Evolutionary conservation across 2,888 invertebrate genomes (phyloP).

Genomic region (Neoaliturus tenellus): DNA sequence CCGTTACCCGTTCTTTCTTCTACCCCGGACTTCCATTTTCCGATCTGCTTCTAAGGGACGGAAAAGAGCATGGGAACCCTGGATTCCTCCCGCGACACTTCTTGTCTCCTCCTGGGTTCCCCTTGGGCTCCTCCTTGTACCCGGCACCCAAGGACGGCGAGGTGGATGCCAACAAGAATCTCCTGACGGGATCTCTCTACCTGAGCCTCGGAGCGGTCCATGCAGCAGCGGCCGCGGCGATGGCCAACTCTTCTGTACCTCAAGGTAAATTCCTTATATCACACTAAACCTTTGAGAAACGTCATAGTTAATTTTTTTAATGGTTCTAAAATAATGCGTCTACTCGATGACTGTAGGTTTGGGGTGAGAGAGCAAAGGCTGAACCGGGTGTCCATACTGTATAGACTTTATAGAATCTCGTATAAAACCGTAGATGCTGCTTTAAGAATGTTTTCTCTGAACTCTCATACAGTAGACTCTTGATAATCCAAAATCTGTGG

Average conservation of each 20-base stretch:
- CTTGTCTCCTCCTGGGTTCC: conserved; percentile 75
- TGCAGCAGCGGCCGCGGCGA: conserved; percentile 76
- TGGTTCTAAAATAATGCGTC: too few species aligned
- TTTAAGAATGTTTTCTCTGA: too few species aligned
- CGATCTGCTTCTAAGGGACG: conserved; percentile 72
- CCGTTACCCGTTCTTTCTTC: conserved; percentile 77
- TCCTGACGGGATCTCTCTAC: conserved; percentile 76
- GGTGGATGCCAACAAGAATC: conserved; percentile 69
- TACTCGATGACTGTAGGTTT: too few species aligned
- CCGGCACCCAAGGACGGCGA: conserved; percentile 61
- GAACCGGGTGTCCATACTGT: too few species aligned
- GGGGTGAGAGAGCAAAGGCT: too few species aligned
- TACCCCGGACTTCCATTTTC: conserved; percentile 79
- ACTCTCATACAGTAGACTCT: too few species aligned
- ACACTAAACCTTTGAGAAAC: too few species aligned
- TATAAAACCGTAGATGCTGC: too few species aligned
- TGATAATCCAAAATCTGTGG: too few species aligned
- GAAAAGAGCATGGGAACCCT: conserved; percentile 66
- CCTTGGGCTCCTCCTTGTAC: conserved; percentile 66
- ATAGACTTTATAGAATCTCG: too few species aligned
- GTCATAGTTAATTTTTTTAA: too few species aligned
- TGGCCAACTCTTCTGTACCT: conserved; percentile 64
- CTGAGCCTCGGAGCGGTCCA: conserved; percentile 80
- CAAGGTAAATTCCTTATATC: too few species aligned
- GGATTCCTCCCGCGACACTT: conserved; percentile 71